Evolutionary conservation across 2,888 invertebrate species (phyloP).

Genomic region (Drosophila affinis): DNA sequence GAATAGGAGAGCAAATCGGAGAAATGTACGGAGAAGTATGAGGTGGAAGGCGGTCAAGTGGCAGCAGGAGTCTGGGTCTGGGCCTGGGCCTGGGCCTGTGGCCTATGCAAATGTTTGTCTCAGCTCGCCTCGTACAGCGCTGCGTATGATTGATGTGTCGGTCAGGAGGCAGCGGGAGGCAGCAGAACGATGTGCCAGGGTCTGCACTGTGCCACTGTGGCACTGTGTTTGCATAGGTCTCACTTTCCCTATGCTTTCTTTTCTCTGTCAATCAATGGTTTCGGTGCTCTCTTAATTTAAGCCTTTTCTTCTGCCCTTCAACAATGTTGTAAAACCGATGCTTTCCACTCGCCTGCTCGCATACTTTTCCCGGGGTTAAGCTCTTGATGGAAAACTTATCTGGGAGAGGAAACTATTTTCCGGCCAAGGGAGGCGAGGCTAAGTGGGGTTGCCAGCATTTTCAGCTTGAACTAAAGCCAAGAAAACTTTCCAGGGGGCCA

Average conservation of each 20-base stretch:
- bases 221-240: background rate
- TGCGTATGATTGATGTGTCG: slow-evolving; percentile 74
- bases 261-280: slow-evolving; percentile 18
- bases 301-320: slow-evolving; percentile 7
- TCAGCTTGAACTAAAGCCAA: slow-evolving; percentile 6
- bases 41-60: slow-evolving; percentile 29
- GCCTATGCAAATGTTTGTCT: slow-evolving; percentile 69
- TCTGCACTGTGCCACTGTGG: background rate
- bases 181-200: background rate
- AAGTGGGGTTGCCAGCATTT: background rate
- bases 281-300: slow-evolving; percentile 26
- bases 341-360: background rate
- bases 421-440: background rate
- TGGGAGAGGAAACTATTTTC: slow-evolving; percentile 29
- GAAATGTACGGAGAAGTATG: background rate
- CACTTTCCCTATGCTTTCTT: background rate
- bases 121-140: slow-evolving; percentile 50
- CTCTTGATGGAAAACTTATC: slow-evolving; percentile 6
- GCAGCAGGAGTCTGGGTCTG: slow-evolving; percentile 2
- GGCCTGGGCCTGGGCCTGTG: background rate
- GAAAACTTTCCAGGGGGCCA: slow-evolving; percentile 20
- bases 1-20: background rate
- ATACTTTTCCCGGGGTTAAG: slow-evolving; percentile 4
- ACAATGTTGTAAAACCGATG: slow-evolving; percentile 15
- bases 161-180: slow-evolving; percentile 53